Percentiles rank a stretch among this genome's conserved stretches.
phyloP scores from a whole-genome alignment of 2,888 invertebrate genomes.

The Catocala nupta region DNA sequence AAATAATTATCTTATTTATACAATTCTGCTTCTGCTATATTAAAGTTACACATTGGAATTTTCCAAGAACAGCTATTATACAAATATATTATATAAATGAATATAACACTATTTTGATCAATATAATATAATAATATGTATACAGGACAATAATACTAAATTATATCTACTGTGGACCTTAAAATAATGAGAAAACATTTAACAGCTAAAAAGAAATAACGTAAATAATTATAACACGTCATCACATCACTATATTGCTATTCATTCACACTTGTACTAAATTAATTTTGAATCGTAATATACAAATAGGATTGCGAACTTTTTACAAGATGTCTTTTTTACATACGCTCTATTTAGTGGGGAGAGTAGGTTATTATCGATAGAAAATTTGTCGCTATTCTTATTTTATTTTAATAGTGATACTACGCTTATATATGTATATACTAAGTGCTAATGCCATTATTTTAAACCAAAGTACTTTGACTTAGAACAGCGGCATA shows the following conservation, averaged over 20 bases:
- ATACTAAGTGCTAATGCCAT: no score
- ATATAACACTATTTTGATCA: constrained; percentile 35
- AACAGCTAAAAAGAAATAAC: constrained; percentile 38
- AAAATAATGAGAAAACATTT: constrained; percentile 56
- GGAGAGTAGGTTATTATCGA: no score
- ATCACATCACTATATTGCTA: constrained; percentile 44
- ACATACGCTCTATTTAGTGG: no score
- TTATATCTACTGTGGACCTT: constrained; percentile 62
- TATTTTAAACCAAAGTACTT: no score
- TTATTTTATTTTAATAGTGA: no score
- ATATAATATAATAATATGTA: constrained; percentile 30
- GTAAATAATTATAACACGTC: constrained; percentile 28
- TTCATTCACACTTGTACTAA: constrained; percentile 40
- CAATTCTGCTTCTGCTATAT: constrained; percentile 7
- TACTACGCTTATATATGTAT: no score
- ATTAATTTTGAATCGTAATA: constrained; percentile 33
- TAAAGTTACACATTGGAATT: constrained; percentile 4
- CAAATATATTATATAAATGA: constrained; percentile 12
- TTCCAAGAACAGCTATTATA: constrained; percentile 1
- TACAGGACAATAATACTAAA: constrained; percentile 57
- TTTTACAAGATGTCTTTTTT: no score
- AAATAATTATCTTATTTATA: constrained; percentile 11
- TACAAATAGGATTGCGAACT: constrained; percentile 11
- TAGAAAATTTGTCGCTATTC: no score
- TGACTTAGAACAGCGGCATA: no score